Base-by-base conservation (phyloP, 2,113 vertebrate species). In the Leptobrachium leishanense region DNA sequence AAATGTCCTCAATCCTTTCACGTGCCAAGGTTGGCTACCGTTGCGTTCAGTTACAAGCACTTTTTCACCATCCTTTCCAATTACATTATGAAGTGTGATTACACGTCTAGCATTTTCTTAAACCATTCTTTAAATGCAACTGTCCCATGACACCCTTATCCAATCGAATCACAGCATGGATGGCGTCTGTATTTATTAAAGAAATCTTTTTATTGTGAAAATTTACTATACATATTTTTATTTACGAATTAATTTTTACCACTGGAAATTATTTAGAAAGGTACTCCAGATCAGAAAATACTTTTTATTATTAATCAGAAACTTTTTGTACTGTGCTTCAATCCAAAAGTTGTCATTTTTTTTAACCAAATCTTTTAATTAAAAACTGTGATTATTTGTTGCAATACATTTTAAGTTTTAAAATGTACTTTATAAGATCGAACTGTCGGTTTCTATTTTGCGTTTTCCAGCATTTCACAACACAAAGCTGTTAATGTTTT, bases 391-490 rank as follows among this genome's bases (percentile, higher is more conserved):
- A 90, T 92, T 89, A 84, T 91, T 91, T 93, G 91, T 93, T 92
- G 89, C 90, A 93, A 93, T 94, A 92, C 86, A 86, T 90, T 90
- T 90, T 84, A 90, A 92, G 95, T 93, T 93, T 94, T 90, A 89
- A 82, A 88, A 95, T 96, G 95, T 95, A 98, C 97, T 95, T 95
- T 94, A 87, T 91, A 89, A 88, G 89, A 89, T 92, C 92, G 90
- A 91, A 94, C 94, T 95, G 90, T 91, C 90, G 85, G 88, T 92
- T 94, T 93, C 86, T 92, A 92, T 91, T 88, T 90, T 89, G 90
- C 20, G 20, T 86, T 93, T 90, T 50, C 91, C 90, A 91, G 90
- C 92, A 91, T 94, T 92, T 93, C 89, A 92, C 87, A 88, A 90
- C 90, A 90, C 87, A 90, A 90, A 92, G 90, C 90, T 93, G 91